Base-by-base conservation (phyloP, 2,797 vertebrate genomes). In the Kryptopterus vitreolus region DNA sequence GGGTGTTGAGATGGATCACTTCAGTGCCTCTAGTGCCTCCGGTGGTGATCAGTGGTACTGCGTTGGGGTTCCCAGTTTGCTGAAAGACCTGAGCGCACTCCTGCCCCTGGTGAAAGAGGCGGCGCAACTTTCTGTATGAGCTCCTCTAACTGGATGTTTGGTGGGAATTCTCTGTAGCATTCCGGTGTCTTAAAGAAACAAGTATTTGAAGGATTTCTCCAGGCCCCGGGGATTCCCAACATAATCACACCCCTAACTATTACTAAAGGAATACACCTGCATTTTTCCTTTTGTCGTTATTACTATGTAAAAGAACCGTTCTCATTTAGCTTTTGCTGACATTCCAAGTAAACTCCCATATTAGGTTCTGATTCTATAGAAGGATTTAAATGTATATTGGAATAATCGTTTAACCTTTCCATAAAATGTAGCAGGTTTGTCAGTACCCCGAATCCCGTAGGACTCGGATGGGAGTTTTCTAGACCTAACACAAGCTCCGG, bases 41-140 rank as follows among this genome's bases (percentile, higher is more conserved):
- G 78, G 81, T 0, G 94, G 93, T 58, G 94, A 95, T 59, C 90
- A 90, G 88, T 98, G 96, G 97, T 94, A 89, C 0, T 38, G 95
- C 4, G 88, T 95, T 79, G 95, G 95, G 73, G 50, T 97, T 73
- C 95, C 96, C 0, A 91, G 91, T 4, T 87, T 88, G 0, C 87
- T 96, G 62, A 81, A 69, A 26, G 92, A 93, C 88, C 92, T 96
- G 1, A 4, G 91, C 0, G 86, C 91, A 9, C 91, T 96, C 87
- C 94, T 95, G 88, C 83, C 91, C 18, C 77, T 86, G 0, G 93
- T 95, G 74, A 91, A 86, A 0, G 94, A 96, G 53, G 92, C 87
- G 2, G 93, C 94, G 26, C 95, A 96, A 86, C 89, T 98, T 80
- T 59, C 83, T 10, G 80, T 96, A 68, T 98, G 92, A 91, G 82